Conservation (phyloP, 2,113 vertebrate genomes). For the Hystrix cristata region DNA sequence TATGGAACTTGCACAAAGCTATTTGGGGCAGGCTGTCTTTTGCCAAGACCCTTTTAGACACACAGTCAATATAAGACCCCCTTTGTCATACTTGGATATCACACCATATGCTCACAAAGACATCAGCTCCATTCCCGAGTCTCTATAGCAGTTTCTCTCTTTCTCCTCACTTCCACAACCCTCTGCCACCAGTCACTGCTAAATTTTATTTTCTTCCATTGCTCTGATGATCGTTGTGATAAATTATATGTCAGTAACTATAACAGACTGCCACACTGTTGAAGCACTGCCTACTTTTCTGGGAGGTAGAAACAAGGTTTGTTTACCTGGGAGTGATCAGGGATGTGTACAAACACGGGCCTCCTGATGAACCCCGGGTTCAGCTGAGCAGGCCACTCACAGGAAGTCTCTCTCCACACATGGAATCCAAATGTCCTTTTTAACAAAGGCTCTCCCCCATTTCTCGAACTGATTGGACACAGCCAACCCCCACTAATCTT, state of each 20-base stretch:
- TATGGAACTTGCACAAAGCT: not conserved
- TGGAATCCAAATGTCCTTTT: not conserved
- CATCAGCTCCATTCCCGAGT: not conserved
- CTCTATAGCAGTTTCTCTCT: not conserved
- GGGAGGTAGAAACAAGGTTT: constrained; percentile 48
- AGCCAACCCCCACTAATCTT: not conserved
- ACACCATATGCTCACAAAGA: not conserved
- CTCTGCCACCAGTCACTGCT: constrained; percentile 41
- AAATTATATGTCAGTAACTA: constrained; percentile 84
- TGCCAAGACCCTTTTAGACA: constrained; percentile 9
- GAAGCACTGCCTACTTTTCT: not conserved
- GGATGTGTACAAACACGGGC: constrained; percentile 38
- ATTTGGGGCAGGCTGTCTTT: not conserved
- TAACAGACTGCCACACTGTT: constrained; percentile 77
- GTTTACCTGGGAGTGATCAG: constrained; percentile 54
- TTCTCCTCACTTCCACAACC: constrained; percentile 31
- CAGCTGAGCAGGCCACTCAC: not conserved
- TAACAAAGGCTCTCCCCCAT: not conserved
- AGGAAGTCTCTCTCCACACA: not conserved
- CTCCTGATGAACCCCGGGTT: not conserved
- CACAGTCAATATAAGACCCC: not conserved
- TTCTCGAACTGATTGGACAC: not conserved
- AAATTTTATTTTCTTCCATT: constrained; percentile 72
- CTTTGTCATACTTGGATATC: not conserved
- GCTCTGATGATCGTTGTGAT: constrained; percentile 72